A percentile compares a stretch with the other conserved stretches of the same genome.
These are phyloP conservation scores for Silurus asotus DNA, from an alignment of 2,113 vertebrate genomes.

Conservation along the genomic window DNA sequence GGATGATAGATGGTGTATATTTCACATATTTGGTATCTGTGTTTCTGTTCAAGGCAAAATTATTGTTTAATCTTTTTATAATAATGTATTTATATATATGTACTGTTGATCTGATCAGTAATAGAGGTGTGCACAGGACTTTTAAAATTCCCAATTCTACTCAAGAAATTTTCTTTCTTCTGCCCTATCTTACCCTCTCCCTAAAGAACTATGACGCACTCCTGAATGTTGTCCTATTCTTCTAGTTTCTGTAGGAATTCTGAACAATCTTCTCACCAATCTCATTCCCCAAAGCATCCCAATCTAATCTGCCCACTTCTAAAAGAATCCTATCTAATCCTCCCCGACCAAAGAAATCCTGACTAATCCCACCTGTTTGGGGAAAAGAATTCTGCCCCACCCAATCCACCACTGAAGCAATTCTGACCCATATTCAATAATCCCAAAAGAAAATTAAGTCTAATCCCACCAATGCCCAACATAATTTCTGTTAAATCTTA, in stretches of 20 bases:
- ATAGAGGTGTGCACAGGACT: background rate
- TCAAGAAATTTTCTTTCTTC: background rate
- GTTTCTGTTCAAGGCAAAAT: constrained; percentile 31
- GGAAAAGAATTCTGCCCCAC: background rate
- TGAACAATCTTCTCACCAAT: background rate
- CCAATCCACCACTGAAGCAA: background rate
- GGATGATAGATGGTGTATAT: constrained; percentile 1
- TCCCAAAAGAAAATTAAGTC: background rate
- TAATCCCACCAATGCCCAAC: fast-evolving
- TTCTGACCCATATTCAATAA: background rate
- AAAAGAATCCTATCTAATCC: background rate
- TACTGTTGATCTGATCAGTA: background rate
- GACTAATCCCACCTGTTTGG: background rate
- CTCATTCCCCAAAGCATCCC: background rate
- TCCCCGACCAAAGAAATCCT: background rate
- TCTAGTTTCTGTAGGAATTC: background rate
- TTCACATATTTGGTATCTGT: constrained; percentile 39
- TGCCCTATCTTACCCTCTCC: background rate
- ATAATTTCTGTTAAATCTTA: background rate
- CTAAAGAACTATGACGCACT: background rate
- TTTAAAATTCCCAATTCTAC: background rate
- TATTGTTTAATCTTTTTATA: constrained; percentile 32
- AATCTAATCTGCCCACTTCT: background rate
- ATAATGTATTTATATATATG: background rate
- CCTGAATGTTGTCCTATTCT: background rate